phyloP scores from a whole-genome alignment of 2,797 vertebrate species.

The Glyptemys insculpta region DNA sequence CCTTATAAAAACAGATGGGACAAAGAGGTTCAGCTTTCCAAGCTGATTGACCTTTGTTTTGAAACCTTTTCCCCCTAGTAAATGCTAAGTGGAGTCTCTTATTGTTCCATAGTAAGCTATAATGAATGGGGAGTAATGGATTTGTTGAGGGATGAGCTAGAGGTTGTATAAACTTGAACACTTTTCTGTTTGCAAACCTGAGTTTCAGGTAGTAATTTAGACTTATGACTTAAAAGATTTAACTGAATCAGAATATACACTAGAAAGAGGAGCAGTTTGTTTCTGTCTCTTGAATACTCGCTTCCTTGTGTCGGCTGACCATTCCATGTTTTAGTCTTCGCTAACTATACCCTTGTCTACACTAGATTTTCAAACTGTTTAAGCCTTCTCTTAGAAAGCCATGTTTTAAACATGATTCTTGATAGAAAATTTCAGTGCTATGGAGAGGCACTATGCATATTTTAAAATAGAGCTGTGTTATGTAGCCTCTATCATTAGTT shows the following conservation, averaged over 20 bases:
- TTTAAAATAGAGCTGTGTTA: neutral
- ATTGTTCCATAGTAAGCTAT: neutral
- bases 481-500: neutral
- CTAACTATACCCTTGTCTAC: neutral
- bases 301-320: no score
- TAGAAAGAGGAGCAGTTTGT: neutral
- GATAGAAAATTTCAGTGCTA: neutral
- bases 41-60: neutral
- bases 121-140: neutral
- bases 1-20: neutral
- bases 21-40: neutral
- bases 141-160: neutral
- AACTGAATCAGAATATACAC: neutral
- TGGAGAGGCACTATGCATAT: neutral
- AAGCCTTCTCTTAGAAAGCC: neutral
- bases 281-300: no score
- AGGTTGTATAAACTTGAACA: neutral
- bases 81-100: neutral
- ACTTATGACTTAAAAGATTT: neutral
- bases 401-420: neutral
- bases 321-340: no score
- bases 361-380: neutral
- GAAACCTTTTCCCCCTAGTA: neutral
- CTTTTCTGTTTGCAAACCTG: neutral
- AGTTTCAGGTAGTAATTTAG: neutral